Conservation (phyloP, 2,797 vertebrate genomes). For the Distichodus sexfasciatus region DNA sequence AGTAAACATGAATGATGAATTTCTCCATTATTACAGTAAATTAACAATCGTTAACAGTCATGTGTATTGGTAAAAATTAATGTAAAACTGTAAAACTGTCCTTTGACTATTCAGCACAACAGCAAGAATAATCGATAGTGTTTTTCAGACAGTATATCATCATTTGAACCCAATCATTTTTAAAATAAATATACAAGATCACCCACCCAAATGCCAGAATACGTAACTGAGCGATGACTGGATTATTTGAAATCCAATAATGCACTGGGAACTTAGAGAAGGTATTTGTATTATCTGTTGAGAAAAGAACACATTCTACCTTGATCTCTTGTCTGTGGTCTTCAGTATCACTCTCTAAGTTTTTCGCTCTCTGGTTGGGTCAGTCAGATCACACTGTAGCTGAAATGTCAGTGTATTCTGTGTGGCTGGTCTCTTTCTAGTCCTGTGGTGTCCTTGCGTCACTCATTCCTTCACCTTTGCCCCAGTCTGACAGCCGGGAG, state of each 20-base stretch:
- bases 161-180: neutral
- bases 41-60: too few relatives aligned
- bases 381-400: slow-evolving; percentile 9
- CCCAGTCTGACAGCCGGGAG: slow-evolving; percentile 40
- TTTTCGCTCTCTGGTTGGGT: neutral
- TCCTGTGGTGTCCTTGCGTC: slow-evolving; percentile 46
- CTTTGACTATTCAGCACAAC: too few relatives aligned
- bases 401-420: slow-evolving; percentile 28
- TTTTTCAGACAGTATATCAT: neutral
- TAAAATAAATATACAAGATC: neutral
- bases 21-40: too few relatives aligned
- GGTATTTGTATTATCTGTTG: neutral
- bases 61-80: too few relatives aligned
- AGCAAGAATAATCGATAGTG: too few relatives aligned
- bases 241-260: neutral
- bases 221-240: neutral
- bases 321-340: neutral
- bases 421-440: slow-evolving; percentile 20
- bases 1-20: too few relatives aligned
- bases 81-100: too few relatives aligned
- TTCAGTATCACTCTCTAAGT: neutral
- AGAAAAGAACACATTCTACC: slow-evolving; percentile 12
- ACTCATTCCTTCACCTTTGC: slow-evolving; percentile 68
- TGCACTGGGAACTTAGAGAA: neutral
- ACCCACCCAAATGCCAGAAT: neutral